Base-by-base conservation (phyloP, 2,113 vertebrate genomes). In the Syngnathus floridae region DNA sequence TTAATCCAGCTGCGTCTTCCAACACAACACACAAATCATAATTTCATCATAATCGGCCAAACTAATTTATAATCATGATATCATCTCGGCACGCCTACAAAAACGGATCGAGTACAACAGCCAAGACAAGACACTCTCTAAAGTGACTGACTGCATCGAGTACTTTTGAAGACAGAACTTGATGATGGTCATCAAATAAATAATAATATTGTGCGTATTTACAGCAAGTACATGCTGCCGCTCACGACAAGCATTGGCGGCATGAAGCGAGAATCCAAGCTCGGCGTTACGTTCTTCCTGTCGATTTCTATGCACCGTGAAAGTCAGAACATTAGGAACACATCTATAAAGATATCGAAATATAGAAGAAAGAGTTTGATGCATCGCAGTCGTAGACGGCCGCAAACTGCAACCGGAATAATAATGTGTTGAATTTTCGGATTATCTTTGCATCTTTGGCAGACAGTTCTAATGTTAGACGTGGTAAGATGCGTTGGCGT, bases 181-280 rank as follows among this genome's bases (percentile, higher is more conserved):
- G 1, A 14, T 41, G 1, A 21, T 61, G 3, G 26, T 31, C 26
- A 31, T 31, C 26, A 3, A 26, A 26, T 5, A 37, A 78, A 66
- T 75, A 67, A 73, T 78, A 75, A 70, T 73, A 75, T 21, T 65
- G 67, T 68, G 52, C 77, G 60, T 74, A 82, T 84, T 73, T 81
- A 82, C 81, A 86, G 54, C 74, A 81, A 75, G 79, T 72, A 87
- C 87, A 85, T 85, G 81, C 81, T 72, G 85, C 84, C 75, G 86
- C 12, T 56, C 26, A 56, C 78, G 66, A 85, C 75, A 78, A 84
- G 85, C 79, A 79, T 85, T 75, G 48, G 76, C 80, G 83, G 84
- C 85, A 75, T 62, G 66, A 66, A 76, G 67, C 73, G 57, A 84
- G 75, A 75, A 66, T 76, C 19, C 48, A n/a, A 49, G 7, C 1